Evolutionary conservation across 2,888 invertebrate genomes (phyloP).

Genomic region (Hesperia comma): DNA sequence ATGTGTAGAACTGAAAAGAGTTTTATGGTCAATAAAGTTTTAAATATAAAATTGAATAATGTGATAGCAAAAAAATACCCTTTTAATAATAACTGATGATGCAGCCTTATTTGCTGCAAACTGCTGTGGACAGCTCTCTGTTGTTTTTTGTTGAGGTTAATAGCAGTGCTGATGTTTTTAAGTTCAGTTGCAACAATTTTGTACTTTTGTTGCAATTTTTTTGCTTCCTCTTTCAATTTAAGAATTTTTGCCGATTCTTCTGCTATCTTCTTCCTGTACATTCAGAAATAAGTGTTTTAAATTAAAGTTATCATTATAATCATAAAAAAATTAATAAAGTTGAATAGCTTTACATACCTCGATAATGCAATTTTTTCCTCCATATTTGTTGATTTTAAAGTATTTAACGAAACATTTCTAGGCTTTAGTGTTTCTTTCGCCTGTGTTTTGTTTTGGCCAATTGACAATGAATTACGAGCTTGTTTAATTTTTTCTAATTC

Average conservation of each 20-base stretch:
- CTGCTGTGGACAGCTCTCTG: slow-evolving; percentile 66
- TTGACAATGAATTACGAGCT: slow-evolving; percentile 56
- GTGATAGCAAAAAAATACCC: slow-evolving; percentile 58
- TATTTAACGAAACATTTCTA: slow-evolving; percentile 55
- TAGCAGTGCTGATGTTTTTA: slow-evolving; percentile 70
- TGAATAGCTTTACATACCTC: slow-evolving; percentile 54
- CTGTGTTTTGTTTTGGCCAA: slow-evolving; percentile 50
- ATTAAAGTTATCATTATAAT: slow-evolving; percentile 4
- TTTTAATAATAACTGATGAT: slow-evolving; percentile 73
- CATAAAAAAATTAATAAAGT: background rate
- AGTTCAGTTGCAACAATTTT: slow-evolving; percentile 76
- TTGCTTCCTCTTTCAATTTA: slow-evolving; percentile 71
- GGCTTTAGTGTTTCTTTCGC: slow-evolving; percentile 70
- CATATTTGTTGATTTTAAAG: slow-evolving; percentile 49
- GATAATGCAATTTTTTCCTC: slow-evolving; percentile 72
- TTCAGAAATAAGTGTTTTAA: background rate
- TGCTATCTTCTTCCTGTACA: slow-evolving; percentile 73
- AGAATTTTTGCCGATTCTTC: slow-evolving; percentile 75
- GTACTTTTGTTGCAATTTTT: slow-evolving; percentile 68
- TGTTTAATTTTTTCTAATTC: slow-evolving; percentile 78
- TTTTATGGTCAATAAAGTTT: slow-evolving; percentile 27
- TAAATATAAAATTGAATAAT: slow-evolving; percentile 7
- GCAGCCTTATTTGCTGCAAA: slow-evolving; percentile 67
- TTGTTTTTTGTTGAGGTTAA: slow-evolving; percentile 72
- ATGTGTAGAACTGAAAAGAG: slow-evolving; percentile 63